Conservation (phyloP, 2,113 vertebrate genomes). For the Centrocercus urophasianus region DNA sequence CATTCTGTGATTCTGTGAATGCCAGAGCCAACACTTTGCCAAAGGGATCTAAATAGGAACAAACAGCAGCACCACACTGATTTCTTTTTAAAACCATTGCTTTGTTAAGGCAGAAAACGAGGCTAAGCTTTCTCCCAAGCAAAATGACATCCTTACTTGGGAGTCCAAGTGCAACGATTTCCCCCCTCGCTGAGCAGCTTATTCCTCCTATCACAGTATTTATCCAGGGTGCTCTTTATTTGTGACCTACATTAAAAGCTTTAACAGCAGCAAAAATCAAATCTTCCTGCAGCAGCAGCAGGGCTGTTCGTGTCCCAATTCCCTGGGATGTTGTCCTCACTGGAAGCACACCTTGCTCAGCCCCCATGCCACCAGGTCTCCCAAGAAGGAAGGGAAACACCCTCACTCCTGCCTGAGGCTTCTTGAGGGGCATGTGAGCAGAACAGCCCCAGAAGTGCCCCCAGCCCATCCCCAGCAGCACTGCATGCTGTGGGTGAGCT, state of each 20-base stretch:
- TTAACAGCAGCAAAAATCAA: neutral
- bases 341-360: neutral
- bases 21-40: neutral
- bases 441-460: neutral
- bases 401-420: neutral
- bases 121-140: neutral
- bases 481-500: neutral
- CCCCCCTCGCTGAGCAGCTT: neutral
- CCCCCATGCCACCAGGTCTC: neutral
- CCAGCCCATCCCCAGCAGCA: neutral
- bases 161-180: neutral
- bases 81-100: neutral
- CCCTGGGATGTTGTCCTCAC: neutral
- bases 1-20: no score
- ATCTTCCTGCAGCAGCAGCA: neutral
- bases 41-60: neutral
- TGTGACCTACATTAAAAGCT: neutral
- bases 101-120: neutral
- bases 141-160: constrained; percentile 3
- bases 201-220: neutral
- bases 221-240: neutral
- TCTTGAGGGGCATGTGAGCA: neutral
- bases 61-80: neutral
- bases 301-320: neutral
- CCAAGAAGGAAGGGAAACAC: neutral